Evolutionary conservation across 2,113 vertebrate species (phyloP).

Genomic region (Morone saxatilis): DNA sequence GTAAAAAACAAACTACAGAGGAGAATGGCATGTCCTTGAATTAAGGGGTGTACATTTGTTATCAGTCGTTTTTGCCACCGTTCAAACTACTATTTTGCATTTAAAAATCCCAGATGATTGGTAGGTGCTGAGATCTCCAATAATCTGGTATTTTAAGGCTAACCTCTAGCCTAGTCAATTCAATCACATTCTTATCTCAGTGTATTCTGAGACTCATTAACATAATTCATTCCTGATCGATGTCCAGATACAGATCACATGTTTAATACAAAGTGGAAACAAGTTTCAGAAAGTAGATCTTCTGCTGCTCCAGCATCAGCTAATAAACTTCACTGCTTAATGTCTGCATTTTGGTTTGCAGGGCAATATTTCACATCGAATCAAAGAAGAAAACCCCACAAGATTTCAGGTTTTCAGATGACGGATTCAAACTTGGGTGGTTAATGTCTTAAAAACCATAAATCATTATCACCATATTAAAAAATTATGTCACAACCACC

Average conservation of each 20-base stretch:
- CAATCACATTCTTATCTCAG: neutral
- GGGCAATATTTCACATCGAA: neutral
- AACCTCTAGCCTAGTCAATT: too few relatives aligned
- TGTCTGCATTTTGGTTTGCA: neutral
- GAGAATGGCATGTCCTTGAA: too few relatives aligned
- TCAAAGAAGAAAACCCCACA: neutral
- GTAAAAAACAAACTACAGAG: too few relatives aligned
- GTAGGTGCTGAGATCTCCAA: too few relatives aligned
- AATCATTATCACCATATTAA: constrained; percentile 34
- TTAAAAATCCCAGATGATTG: too few relatives aligned
- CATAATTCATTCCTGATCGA: neutral
- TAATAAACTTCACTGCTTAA: neutral
- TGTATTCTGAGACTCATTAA: neutral
- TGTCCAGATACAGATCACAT: neutral
- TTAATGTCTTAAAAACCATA: neutral
- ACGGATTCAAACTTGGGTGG: neutral
- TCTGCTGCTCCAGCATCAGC: neutral
- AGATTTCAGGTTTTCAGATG: neutral
- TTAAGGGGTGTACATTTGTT: too few relatives aligned
- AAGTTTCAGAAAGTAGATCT: neutral
- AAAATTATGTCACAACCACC: constrained; percentile 30
- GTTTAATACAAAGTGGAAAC: neutral
- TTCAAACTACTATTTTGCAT: too few relatives aligned
- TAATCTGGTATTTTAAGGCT: too few relatives aligned
- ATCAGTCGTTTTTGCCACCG: too few relatives aligned